Conservation (phyloP, 1,140 invertebrate genomes). For the Pseudobourletiella spinata region DNA sequence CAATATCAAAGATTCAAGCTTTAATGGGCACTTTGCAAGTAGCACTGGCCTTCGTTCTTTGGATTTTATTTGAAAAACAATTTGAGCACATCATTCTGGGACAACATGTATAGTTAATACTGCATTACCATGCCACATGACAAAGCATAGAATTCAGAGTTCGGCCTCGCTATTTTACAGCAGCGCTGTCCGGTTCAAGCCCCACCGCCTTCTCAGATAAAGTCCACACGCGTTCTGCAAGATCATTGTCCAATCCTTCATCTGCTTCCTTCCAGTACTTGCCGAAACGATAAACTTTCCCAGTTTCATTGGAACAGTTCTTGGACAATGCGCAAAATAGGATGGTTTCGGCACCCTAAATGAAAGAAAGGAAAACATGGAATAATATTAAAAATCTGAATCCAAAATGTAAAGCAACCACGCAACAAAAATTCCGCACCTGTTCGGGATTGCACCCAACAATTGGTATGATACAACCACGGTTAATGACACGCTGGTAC, state of each 20-base stretch:
- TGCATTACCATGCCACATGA: no score
- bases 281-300: conserved; percentile 37
- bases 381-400: conserved; percentile 1
- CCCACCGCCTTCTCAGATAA: background rate
- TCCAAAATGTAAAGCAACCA: background rate
- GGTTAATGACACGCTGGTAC: background rate
- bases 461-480: background rate
- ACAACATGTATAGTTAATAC: no score
- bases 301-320: conserved; percentile 38
- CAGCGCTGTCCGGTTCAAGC: no score
- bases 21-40: no score
- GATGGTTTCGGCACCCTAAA: conserved; percentile 41
- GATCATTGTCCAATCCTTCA: background rate
- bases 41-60: no score
- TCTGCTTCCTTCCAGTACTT: conserved; percentile 36
- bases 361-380: conserved; percentile 7
- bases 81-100: no score
- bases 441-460: conserved; percentile 8
- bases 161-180: no score
- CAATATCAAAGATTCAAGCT: no score
- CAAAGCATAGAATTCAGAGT: no score
- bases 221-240: background rate
- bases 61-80: no score
- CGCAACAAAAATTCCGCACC: conserved; percentile 22
- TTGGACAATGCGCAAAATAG: conserved; percentile 40